Base-by-base conservation (phyloP, 1,140 invertebrate genomes). In the Parasteatoda tepidariorum region DNA sequence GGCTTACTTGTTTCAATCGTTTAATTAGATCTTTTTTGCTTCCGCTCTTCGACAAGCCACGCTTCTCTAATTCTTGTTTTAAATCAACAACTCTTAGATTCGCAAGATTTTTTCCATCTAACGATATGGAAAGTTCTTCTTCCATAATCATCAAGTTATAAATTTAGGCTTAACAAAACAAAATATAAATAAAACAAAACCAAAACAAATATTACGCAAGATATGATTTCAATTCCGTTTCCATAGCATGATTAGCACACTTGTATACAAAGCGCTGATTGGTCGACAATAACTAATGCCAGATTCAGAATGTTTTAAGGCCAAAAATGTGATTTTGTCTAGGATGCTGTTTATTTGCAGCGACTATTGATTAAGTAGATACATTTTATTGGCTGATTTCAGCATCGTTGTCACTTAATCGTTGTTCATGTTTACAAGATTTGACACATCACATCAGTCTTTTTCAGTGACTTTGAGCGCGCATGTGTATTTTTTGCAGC, bases 11-110 rank as follows among this genome's bases (percentile, higher is more conserved):
- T 87, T 89, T 89, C 38, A 92, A 87, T 82, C 91, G 86, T 85
- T 92, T 91, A 9, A 89, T 85, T 9, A 92, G 86, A 34, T 91
- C 90, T 76, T 91, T 90, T 86, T 92, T 92, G 31, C 91, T 89
- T 24, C 92, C 91, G 41, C 89, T 89, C 86, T 91, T 92, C 70
- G 91, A 91, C 18, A 92, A 85, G 26, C 89, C 89, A 33, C 91
- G 87, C 85, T 90, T 91, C 79, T 92, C 91, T 71, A 92, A 86
- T 86, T 92, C 91, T 57, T 87, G 86, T 86, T 89, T 89, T 30
- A 92, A 86, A 87, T 92, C 91, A 59, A 91, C 89, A 55, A 92
- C 91, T 66, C 91, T 88, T 48, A 92, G 87, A 81, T 90, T 88
- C 7, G 85, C 85, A 33, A 92, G 78, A 2, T 84, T 84, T 85